These are phyloP conservation scores for Quadroppia sp. DNA, from an alignment of 2,888 invertebrate species.

Conservation along the genomic window DNA sequence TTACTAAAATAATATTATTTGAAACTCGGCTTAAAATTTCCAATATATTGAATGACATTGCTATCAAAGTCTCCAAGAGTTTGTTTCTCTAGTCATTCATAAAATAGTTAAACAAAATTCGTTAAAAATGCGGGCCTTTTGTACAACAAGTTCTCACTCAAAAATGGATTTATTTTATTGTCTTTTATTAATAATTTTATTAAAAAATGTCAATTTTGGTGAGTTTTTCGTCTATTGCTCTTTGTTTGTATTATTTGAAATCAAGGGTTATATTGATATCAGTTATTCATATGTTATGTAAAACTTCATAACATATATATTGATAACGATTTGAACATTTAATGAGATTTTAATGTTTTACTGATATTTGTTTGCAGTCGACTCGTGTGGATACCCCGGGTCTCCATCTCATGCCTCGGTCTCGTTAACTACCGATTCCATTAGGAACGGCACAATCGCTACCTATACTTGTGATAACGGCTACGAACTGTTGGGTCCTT, in stretches of 20 bases:
- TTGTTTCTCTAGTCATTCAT: constrained; percentile 22
- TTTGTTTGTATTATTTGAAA: neutral
- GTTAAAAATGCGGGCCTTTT: neutral
- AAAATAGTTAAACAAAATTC: neutral
- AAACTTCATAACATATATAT: neutral
- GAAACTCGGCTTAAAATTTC: too few relatives aligned
- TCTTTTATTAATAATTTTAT: constrained; percentile 11
- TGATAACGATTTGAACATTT: too few relatives aligned
- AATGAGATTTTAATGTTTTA: too few relatives aligned
- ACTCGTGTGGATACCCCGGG: constrained; percentile 75
- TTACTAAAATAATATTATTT: too few relatives aligned
- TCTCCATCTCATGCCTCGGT: constrained; percentile 81
- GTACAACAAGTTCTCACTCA: neutral
- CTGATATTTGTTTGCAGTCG: constrained; percentile 17
- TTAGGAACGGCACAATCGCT: constrained; percentile 68
- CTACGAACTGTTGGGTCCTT: constrained; percentile 83
- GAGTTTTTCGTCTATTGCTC: neutral
- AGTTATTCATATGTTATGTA: neutral
- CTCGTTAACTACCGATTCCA: constrained; percentile 63
- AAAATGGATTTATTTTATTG: constrained; percentile 18
- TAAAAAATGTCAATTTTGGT: neutral
- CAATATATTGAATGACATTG: constrained; percentile 21
- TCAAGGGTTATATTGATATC: neutral
- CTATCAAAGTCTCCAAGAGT: neutral
- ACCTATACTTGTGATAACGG: constrained; percentile 81